These are phyloP conservation scores for Hippocampus comes DNA, from an alignment of 2,113 vertebrate genomes.

Conservation along the genomic window DNA sequence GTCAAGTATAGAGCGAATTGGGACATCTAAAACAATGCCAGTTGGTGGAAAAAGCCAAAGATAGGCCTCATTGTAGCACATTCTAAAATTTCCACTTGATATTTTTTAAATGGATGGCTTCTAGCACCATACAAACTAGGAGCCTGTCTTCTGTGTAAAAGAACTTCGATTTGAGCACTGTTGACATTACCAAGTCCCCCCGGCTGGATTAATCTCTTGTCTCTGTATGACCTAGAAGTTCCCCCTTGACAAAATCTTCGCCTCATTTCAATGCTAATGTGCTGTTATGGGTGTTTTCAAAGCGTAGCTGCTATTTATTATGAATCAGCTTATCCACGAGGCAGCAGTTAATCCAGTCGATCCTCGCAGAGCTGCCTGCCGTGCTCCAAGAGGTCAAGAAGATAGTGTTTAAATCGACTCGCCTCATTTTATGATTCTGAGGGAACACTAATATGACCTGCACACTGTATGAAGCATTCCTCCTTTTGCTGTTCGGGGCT, in stretches of 20 bases:
- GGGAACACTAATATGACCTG: background rate
- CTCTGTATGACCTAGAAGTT: slow-evolving; percentile 52
- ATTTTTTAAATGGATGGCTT: slow-evolving; percentile 21
- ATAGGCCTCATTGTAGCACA: background rate
- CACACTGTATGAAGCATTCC: background rate
- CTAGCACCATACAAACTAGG: slow-evolving; percentile 10
- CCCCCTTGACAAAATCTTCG: slow-evolving; percentile 39
- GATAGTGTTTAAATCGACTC: slow-evolving; percentile 61
- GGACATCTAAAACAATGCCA: too few relatives aligned
- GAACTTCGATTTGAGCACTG: slow-evolving; percentile 27
- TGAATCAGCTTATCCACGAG: slow-evolving; percentile 60
- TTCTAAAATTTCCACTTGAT: background rate
- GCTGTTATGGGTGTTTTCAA: slow-evolving; percentile 48
- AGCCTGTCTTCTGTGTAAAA: slow-evolving; percentile 28
- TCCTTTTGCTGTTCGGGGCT: background rate
- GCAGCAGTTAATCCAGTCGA: slow-evolving; percentile 56
- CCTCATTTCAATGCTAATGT: slow-evolving; percentile 70
- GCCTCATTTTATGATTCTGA: background rate
- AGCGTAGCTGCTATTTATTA: slow-evolving; percentile 57
- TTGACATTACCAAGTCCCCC: slow-evolving; percentile 43
- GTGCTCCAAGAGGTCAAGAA: slow-evolving; percentile 55
- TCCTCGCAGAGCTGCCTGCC: slow-evolving; percentile 47
- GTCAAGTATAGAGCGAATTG: too few relatives aligned
- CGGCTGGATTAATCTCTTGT: slow-evolving; percentile 39
- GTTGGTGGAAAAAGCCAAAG: background rate